phyloP scores from a whole-genome alignment of 1,140 invertebrate species.

The Orussus abietinus region DNA sequence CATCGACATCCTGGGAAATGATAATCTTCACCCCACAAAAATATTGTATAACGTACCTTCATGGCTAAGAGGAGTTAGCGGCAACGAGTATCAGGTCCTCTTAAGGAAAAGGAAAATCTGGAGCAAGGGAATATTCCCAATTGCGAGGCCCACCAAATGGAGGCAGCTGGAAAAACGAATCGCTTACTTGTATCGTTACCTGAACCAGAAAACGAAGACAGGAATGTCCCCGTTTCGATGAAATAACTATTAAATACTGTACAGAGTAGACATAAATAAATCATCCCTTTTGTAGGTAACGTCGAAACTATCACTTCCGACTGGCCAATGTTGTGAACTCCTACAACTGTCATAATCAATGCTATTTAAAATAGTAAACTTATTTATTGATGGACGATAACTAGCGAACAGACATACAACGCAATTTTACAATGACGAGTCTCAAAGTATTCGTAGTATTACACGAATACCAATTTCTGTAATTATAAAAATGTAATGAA shows the following conservation, averaged over 20 bases:
- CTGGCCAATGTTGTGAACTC: too few species aligned
- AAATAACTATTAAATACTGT: neutral
- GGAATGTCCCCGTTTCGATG: constrained; percentile 44
- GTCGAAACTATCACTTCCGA: too few species aligned
- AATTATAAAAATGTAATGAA: constrained; percentile 26
- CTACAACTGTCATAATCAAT: neutral
- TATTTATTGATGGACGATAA: constrained; percentile 34
- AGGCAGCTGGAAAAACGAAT: constrained; percentile 69
- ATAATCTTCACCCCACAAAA: constrained; percentile 73
- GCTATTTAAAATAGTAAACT: constrained; percentile 43
- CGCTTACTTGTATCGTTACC: constrained; percentile 66
- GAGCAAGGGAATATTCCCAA: constrained; percentile 55
- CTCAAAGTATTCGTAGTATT: too few species aligned
- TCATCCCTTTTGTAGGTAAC: too few species aligned
- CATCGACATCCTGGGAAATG: constrained; percentile 88
- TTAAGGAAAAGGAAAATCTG: constrained; percentile 70
- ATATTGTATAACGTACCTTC: constrained; percentile 79
- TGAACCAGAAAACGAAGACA: constrained; percentile 78
- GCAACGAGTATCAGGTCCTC: constrained; percentile 82
- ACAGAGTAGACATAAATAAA: too few species aligned
- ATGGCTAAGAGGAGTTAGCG: constrained; percentile 84
- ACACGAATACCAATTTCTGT: too few species aligned
- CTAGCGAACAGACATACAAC: constrained; percentile 24
- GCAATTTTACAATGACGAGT: constrained; percentile 28
- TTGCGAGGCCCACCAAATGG: constrained; percentile 71